These are phyloP conservation scores for Geophilus truncorum DNA, from an alignment of 2,888 invertebrate species.

Conservation along the genomic window DNA sequence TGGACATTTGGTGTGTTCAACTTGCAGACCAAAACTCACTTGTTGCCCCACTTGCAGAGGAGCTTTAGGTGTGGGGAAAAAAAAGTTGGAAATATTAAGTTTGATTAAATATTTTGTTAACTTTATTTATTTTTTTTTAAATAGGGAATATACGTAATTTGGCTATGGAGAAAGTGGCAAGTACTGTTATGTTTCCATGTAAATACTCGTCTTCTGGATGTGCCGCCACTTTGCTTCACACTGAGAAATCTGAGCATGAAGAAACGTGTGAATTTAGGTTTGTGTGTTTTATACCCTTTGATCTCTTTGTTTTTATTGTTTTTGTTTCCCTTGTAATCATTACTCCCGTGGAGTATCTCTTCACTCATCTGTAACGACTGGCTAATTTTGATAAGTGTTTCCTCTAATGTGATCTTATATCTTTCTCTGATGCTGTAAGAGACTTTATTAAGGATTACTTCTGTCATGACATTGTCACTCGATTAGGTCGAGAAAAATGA, in stretches of 20 bases:
- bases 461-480: no score
- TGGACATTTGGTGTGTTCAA: constrained; percentile 96
- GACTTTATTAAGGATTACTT: no score
- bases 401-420: no score
- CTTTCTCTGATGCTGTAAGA: no score
- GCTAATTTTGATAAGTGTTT: no score
- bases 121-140: constrained; percentile 35
- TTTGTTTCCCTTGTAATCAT: no score
- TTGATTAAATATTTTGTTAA: background rate
- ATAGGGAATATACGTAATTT: constrained; percentile 91
- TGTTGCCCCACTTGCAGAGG: constrained; percentile 98
- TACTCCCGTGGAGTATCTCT: no score
- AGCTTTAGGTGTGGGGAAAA: constrained; percentile 63
- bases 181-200: constrained; percentile 97
- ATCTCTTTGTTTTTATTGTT: no score
- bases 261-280: constrained; percentile 91
- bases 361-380: no score
- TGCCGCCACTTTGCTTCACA: constrained; percentile 81
- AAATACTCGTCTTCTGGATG: constrained; percentile 97
- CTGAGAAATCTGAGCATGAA: constrained; percentile 98
- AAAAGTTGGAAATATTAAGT: background rate
- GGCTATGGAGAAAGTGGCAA: constrained; percentile 99
- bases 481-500: no score
- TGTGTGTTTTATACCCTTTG: no score
- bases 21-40: constrained; percentile 91